Evolutionary conservation across 2,113 vertebrate species (phyloP).

Genomic region (Stomatorhinus ivindoensis): DNA sequence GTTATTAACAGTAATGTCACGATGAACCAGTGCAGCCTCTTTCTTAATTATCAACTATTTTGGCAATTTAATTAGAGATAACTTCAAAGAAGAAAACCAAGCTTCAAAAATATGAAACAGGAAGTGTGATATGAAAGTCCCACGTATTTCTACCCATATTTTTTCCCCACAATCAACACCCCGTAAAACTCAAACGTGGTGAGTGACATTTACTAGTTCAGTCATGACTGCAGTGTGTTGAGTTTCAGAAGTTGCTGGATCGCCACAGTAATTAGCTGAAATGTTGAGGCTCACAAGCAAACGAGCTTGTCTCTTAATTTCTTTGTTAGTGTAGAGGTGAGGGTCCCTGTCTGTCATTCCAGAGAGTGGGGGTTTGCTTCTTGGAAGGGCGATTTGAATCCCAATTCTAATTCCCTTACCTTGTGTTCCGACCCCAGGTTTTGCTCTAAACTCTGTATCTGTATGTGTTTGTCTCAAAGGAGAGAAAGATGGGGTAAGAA

Average conservation of each 20-base stretch:
- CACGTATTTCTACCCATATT: not conserved
- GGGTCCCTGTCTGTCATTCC: not conserved
- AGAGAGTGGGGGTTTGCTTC: not conserved
- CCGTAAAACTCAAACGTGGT: not conserved
- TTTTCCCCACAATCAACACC: not conserved
- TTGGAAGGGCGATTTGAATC: not conserved
- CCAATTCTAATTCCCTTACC: not conserved
- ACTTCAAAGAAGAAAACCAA: constrained; percentile 49
- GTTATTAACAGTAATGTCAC: constrained; percentile 31
- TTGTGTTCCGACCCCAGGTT: not conserved
- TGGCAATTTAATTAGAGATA: constrained; percentile 49
- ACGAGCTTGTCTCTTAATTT: not conserved
- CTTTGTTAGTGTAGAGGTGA: not conserved
- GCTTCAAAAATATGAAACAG: constrained; percentile 40
- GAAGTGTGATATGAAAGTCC: constrained; percentile 24
- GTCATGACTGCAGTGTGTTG: not conserved
- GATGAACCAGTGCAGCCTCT: constrained; percentile 31
- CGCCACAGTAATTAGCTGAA: not conserved
- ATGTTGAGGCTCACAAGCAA: not conserved
- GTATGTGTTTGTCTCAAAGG: not conserved
- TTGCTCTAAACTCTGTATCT: not conserved
- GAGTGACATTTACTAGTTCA: not conserved
- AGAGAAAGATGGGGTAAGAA: not conserved
- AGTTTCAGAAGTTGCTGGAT: not conserved
- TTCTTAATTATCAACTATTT: constrained; percentile 47